phyloP scores from a whole-genome alignment of 2,113 vertebrate species.

The Rhizomys pruinosus region DNA sequence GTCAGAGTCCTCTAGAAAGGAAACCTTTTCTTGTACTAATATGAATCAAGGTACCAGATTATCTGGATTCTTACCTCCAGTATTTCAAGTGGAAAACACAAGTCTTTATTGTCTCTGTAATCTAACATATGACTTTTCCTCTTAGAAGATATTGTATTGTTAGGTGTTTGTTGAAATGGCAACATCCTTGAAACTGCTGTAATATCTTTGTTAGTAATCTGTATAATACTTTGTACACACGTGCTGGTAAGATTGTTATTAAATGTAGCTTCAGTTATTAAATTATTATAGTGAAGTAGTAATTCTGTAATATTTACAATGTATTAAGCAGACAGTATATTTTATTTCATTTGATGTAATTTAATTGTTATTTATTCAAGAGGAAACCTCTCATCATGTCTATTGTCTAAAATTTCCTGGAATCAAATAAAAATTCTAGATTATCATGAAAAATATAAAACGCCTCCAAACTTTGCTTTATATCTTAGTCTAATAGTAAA shows the following conservation, averaged over 20 bases:
- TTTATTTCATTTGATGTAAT: conserved; percentile 90
- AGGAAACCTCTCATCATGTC: conserved; percentile 84
- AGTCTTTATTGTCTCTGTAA: conserved; percentile 89
- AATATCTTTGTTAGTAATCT: conserved; percentile 88
- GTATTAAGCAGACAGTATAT: conserved; percentile 88
- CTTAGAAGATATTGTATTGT: conserved; percentile 90
- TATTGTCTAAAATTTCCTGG: conserved; percentile 82
- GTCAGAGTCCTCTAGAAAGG: conserved; percentile 79
- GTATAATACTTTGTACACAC: conserved; percentile 90
- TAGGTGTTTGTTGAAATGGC: conserved; percentile 91
- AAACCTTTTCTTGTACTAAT: conserved; percentile 85
- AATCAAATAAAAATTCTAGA: conserved; percentile 83
- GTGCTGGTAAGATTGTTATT: conserved; percentile 89
- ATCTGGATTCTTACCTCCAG: conserved; percentile 86
- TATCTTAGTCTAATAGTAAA: conserved; percentile 76
- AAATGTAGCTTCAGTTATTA: conserved; percentile 90
- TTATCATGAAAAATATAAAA: conserved; percentile 64
- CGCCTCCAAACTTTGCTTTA: conserved; percentile 74
- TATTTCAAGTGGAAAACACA: conserved; percentile 87
- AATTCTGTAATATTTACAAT: conserved; percentile 88
- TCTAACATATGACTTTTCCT: conserved; percentile 88
- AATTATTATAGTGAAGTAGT: conserved; percentile 88
- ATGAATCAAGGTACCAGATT: conserved; percentile 82
- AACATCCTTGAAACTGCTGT: conserved; percentile 87
- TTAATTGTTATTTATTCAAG: conserved; percentile 90